Evolutionary conservation across 2,888 invertebrate genomes (phyloP).

Genomic region (Monopis laevigella): DNA sequence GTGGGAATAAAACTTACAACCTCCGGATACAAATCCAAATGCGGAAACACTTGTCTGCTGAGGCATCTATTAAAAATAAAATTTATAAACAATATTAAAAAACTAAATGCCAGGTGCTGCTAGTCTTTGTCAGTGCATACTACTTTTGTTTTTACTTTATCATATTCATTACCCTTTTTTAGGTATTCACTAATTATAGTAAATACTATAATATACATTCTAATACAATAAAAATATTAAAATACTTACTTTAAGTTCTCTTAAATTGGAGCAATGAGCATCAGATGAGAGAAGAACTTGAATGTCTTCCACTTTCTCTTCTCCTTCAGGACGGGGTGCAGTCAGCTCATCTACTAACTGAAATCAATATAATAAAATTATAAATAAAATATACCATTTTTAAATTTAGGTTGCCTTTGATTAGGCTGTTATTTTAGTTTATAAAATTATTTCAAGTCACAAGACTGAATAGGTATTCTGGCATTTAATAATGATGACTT

Average conservation of each 20-base stretch:
- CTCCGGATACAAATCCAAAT: no score
- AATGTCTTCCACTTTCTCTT: slow-evolving; percentile 90
- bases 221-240: not conserved
- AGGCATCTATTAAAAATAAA: no score
- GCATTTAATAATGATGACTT: not conserved
- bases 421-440: not conserved
- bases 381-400: not conserved
- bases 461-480: not conserved
- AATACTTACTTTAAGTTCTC: slow-evolving; percentile 81
- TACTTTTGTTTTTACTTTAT: no score
- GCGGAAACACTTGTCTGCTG: no score
- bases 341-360: slow-evolving; percentile 94
- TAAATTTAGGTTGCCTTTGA: not conserved
- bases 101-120: no score
- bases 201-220: no score
- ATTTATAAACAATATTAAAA: no score
- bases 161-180: no score
- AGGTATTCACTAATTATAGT: no score
- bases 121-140: no score
- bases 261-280: slow-evolving; percentile 80
- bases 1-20: no score
- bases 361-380: slow-evolving; percentile 15
- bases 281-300: slow-evolving; percentile 90
- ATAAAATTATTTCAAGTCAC: not conserved
- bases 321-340: slow-evolving; percentile 88